Base-by-base conservation (phyloP, 2,888 invertebrate species). In the Epirrhoe tristata region DNA sequence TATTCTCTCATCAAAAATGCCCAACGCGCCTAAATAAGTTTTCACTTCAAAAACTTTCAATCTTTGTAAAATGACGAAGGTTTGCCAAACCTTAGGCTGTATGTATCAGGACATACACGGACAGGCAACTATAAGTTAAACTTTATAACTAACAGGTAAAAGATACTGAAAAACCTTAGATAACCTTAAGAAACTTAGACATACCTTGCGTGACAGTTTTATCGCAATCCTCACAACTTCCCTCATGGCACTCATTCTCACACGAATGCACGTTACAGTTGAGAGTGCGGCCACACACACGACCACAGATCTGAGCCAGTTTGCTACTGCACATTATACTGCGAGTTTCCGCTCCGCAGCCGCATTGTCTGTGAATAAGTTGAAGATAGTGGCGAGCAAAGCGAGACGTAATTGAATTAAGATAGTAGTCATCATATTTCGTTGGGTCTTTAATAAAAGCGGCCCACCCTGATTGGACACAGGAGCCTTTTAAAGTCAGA, bases 181-280 rank as follows among this genome's bases (percentile, higher is more conserved):
- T n/a, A n/a, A n/a, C n/a, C n/a, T n/a, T 10, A 36, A 6, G 10
- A 36, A 1, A 8, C 8, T 48, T 24, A 43, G 32, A 50, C 73
- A 71, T 82, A 96, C 96, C 94, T 91, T 97, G 97, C 54, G 94
- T 91, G 8, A 97, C 90, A 36, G 88, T 94, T 71, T 96, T 94
- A 0, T 88, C 84, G 81, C 99, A 99, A 1, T 94, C 90, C 0
- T 92, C 94, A 81, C 99, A 99, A 4, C 95, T 91, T 0, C 96
- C 98, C 12, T 95, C 93, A 86, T 99, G 99, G 82, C 99, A 99
- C 43, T 93, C 92, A 53, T 92, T 91, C 36, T 88, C 80, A 84
- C 99, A 99, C 0, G 84, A 83, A 84, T 99, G 99, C 24, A 95
- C 88, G 14, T 94, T 95, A 85, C 99, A 99, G 77, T 96, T 95